Evolutionary conservation across 2,797 vertebrate genomes (phyloP).

Genomic region (Epinephelus malabaricus): DNA sequence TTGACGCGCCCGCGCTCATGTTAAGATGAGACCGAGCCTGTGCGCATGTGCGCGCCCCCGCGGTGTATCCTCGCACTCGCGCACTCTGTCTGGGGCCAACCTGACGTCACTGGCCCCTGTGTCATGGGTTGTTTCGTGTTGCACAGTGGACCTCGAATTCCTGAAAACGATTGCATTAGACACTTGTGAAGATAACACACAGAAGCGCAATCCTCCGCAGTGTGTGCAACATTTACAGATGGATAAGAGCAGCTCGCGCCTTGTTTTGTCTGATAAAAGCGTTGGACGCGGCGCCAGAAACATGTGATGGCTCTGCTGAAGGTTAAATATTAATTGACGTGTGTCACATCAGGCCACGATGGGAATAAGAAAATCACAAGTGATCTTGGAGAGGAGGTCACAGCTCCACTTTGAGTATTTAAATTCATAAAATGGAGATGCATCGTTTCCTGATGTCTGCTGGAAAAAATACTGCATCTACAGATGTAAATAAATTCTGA

Average conservation of each 20-base stretch:
- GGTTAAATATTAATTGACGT: conserved; percentile 85
- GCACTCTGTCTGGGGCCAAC: conserved; percentile 68
- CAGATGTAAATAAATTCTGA: neutral
- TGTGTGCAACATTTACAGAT: conserved; percentile 76
- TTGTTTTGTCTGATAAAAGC: conserved; percentile 81
- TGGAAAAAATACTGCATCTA: conserved; percentile 1
- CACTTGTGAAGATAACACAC: conserved; percentile 72
- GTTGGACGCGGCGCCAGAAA: conserved; percentile 77
- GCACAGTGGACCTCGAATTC: conserved; percentile 67
- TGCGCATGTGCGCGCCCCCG: conserved; percentile 81
- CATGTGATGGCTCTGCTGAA: conserved; percentile 74
- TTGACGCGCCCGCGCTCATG: conserved; percentile 80
- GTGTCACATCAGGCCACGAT: conserved; percentile 55
- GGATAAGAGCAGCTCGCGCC: conserved; percentile 75
- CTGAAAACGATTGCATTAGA: conserved; percentile 81
- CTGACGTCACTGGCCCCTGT: conserved; percentile 80
- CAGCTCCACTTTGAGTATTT: neutral
- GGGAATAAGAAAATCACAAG: conserved; percentile 27
- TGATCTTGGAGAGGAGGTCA: conserved; percentile 24
- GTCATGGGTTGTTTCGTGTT: conserved; percentile 67
- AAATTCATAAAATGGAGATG: conserved; percentile 17
- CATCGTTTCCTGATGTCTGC: conserved; percentile 9
- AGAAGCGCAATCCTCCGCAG: conserved; percentile 53
- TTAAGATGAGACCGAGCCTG: conserved; percentile 78
- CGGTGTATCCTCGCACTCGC: conserved; percentile 65